These are phyloP conservation scores for Geophilus truncorum DNA, from an alignment of 2,888 invertebrate genomes.

Conservation along the genomic window DNA sequence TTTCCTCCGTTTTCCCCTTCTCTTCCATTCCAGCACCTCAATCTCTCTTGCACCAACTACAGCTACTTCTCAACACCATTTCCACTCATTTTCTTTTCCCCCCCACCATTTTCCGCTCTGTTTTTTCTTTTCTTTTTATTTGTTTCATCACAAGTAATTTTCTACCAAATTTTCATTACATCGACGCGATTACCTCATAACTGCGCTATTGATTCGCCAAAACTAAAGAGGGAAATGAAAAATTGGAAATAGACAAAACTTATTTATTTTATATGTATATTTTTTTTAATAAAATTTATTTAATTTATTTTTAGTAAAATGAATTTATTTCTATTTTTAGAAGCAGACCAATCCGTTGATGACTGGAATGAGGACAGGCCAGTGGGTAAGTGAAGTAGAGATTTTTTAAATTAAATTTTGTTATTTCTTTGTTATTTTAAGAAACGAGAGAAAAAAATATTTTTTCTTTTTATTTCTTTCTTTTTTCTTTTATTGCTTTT, in stretches of 20 bases:
- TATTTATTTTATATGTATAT: not conserved
- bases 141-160: not conserved
- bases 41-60: not conserved
- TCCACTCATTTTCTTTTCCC: not conserved
- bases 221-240: not conserved
- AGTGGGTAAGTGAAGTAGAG: conserved; percentile 65
- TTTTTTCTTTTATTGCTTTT: not conserved
- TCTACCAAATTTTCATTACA: not conserved
- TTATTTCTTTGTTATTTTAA: not conserved
- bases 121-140: not conserved
- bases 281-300: not conserved
- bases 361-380: conserved; percentile 91
- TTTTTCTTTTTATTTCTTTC: not conserved
- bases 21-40: not conserved
- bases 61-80: not conserved
- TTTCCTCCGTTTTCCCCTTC: too few species aligned
- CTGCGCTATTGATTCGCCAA: not conserved
- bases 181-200: not conserved
- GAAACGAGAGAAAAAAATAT: too few species aligned
- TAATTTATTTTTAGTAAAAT: conserved; percentile 28
- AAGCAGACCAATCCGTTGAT: conserved; percentile 86
- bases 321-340: conserved; percentile 64
- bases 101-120: not conserved
- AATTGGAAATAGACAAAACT: not conserved
- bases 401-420: conserved; percentile 14